phyloP scores from a whole-genome alignment of 1,140 invertebrate genomes.

The Chymomyza costata region DNA sequence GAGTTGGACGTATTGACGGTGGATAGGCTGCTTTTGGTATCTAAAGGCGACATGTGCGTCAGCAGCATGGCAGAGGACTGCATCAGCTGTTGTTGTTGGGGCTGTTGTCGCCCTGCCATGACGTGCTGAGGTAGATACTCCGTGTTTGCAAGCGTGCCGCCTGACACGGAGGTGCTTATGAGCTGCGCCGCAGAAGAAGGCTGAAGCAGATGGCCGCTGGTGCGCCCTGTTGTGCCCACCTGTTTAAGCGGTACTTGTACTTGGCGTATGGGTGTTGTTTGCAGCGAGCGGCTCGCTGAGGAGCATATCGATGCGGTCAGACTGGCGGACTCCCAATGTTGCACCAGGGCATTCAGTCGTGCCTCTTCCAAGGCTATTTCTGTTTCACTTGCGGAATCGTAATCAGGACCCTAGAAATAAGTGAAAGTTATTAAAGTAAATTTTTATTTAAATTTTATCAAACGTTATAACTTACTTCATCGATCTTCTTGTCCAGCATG shows the following conservation, averaged over 20 bases:
- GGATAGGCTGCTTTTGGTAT: constrained; percentile 44
- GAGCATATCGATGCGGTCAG: constrained; percentile 76
- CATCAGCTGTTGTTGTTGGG: constrained; percentile 41
- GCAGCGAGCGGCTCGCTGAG: constrained; percentile 71
- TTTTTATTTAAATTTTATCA: neutral
- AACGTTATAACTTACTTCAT: constrained; percentile 82
- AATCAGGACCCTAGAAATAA: constrained; percentile 81
- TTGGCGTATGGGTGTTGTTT: constrained; percentile 70
- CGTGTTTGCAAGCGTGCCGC: constrained; percentile 40
- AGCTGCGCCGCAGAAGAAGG: constrained; percentile 22
- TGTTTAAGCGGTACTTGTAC: constrained; percentile 56
- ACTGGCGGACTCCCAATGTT: constrained; percentile 80
- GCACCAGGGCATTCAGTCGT: constrained; percentile 77
- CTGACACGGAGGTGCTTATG: constrained; percentile 31
- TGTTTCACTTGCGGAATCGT: constrained; percentile 81
- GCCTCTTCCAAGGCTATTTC: constrained; percentile 79
- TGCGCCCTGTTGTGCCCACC: constrained; percentile 19
- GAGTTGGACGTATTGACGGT: constrained; percentile 72
- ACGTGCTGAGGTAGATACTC: constrained; percentile 71
- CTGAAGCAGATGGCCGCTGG: constrained; percentile 39
- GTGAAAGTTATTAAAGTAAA: neutral
- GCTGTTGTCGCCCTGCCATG: constrained; percentile 53
- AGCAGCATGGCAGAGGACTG: constrained; percentile 47
- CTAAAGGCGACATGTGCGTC: constrained; percentile 62
- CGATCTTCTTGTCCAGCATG: constrained; percentile 93